Evolutionary conservation across 2,797 vertebrate genomes (phyloP).

Genomic region (Lithobates sylvaticus): DNA sequence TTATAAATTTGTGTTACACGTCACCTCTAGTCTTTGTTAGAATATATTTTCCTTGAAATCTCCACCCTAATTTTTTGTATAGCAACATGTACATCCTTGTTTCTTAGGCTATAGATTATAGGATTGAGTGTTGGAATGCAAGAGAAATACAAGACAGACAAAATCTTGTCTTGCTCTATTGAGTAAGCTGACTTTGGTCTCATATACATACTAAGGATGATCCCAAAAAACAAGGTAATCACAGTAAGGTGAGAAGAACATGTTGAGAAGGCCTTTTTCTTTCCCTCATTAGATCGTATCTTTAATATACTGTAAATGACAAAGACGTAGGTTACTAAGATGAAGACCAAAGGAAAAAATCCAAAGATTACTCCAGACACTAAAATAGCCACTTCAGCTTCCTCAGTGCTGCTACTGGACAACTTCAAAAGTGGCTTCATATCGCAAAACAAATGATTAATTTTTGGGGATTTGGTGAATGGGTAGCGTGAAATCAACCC

Average conservation of each 20-base stretch:
- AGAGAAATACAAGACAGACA: not conserved
- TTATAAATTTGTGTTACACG: too few species aligned
- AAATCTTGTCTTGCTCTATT: constrained; percentile 6
- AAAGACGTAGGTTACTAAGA: constrained; percentile 62
- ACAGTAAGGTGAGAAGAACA: constrained; percentile 61
- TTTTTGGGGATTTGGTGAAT: constrained; percentile 53
- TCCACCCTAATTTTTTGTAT: not conserved
- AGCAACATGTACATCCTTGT: not conserved
- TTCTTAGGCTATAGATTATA: constrained; percentile 8
- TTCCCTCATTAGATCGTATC: constrained; percentile 62
- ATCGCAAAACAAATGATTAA: constrained; percentile 51
- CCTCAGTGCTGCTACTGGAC: constrained; percentile 61
- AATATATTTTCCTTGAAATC: not conserved
- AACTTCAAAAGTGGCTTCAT: constrained; percentile 62
- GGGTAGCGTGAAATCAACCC: constrained; percentile 60
- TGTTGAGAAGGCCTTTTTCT: constrained; percentile 64
- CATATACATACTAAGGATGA: not conserved
- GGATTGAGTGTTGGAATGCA: constrained; percentile 6
- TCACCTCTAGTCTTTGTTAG: too few species aligned
- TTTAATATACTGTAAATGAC: constrained; percentile 56
- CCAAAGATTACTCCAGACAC: constrained; percentile 40
- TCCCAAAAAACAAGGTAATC: constrained; percentile 1
- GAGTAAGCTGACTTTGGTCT: not conserved
- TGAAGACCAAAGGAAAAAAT: constrained; percentile 44
- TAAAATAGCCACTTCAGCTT: constrained; percentile 60